Evolutionary conservation across 2,888 invertebrate genomes (phyloP).

Genomic region (Noctua janthina): DNA sequence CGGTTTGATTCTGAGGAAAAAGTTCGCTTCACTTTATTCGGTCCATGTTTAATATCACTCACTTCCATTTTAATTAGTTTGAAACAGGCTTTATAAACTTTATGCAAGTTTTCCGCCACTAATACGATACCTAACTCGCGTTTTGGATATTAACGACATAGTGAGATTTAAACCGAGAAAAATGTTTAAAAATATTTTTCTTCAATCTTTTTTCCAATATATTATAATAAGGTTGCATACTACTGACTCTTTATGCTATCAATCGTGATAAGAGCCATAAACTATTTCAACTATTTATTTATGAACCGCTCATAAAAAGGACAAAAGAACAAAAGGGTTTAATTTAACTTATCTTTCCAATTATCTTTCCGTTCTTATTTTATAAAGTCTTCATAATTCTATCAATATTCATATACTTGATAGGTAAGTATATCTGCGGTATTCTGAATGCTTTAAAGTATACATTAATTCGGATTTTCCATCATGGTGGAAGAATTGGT

Average conservation of each 20-base stretch:
- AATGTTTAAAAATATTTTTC: neutral
- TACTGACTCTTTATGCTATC: neutral
- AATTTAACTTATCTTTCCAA: slow-evolving; percentile 27
- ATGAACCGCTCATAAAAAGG: neutral
- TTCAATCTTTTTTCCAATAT: neutral
- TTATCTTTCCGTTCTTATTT: slow-evolving; percentile 12
- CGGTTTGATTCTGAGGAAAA: slow-evolving; percentile 34
- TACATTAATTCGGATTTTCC: neutral
- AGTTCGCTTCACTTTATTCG: slow-evolving; percentile 5
- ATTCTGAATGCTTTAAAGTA: neutral
- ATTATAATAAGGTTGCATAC: neutral
- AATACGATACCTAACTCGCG: neutral
- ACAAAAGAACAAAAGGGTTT: slow-evolving; percentile 8
- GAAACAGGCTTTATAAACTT: slow-evolving; percentile 3
- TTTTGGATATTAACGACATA: neutral
- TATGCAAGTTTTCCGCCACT: slow-evolving; percentile 6
- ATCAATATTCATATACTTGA: neutral
- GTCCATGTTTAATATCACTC: slow-evolving; percentile 18
- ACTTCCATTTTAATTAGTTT: slow-evolving; percentile 22
- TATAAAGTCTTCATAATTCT: neutral
- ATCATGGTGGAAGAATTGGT: neutral
- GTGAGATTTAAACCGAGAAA: neutral
- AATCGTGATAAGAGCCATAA: neutral
- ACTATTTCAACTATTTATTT: neutral
- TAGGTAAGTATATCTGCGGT: neutral